Evolutionary conservation across 2,113 vertebrate genomes (phyloP), one percentile per base, ranked within the genome.

Genomic region (Onychostoma macrolepis): DNA sequence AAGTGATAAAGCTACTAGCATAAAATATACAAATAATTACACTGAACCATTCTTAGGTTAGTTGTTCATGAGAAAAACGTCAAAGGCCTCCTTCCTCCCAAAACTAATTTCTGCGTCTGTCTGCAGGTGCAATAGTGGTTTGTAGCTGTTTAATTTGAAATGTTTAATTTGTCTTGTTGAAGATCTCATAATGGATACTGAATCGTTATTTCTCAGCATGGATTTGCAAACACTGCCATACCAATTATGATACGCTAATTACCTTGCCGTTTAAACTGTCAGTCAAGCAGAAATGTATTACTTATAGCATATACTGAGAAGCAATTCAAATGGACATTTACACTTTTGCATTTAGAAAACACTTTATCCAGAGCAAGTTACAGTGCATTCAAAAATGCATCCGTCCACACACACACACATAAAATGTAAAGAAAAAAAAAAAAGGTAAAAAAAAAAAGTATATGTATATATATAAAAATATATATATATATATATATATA

Each of bases 201-300:
- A 85, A 77, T 80, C 43, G 45, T 80, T 87, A 30, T 81, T 89
- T 77, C 83, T 82, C 78, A 83, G 88, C 83, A 87, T 24, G 83
- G 28, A 83, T 87, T 87, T 30, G 69, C 83, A 85, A 85, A 85
- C 86, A 89, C 56, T 61, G 76, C 69, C 77, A 89, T 82, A 85
- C 88, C 77, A 89, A 89, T 89, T 86, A 82, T 41, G 45, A 53
- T 89, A 86, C 38, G 78, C 84, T 89, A 86, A 89, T 89, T 87
- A 85, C 61, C 63, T 87, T 85, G 83, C 83, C 28, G 50, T 85
- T 89, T 41, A 84, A 45, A 78, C 61, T 72, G 85, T 50, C 58
- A 48, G 53, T 76, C 82, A 85, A 81, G 63, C 43, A 61, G 38
- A 78, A 72, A 33, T 65, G 11, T 50, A 58, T 43, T 33, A 56